Percentiles rank a stretch among this genome's conserved stretches.
Evolutionary conservation across 2,888 invertebrate species (phyloP).

Genomic region (Iphiclides podalirius): DNA sequence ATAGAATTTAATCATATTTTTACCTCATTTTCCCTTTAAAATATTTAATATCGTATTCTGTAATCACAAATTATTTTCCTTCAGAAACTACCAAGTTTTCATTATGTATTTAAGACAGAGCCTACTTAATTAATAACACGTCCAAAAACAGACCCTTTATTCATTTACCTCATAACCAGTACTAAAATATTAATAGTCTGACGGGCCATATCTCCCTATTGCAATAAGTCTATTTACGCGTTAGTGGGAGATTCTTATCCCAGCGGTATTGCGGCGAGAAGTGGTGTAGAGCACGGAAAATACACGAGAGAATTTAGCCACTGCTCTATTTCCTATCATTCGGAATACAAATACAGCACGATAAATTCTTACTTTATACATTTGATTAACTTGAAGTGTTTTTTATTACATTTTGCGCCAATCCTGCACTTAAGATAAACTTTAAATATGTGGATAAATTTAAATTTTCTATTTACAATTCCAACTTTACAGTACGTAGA

Average conservation of each 20-base stretch:
- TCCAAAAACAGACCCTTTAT: conserved; percentile 42
- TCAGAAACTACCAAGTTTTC: conserved; percentile 9
- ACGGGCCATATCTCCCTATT: conserved; percentile 42
- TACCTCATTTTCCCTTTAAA: too few relatives aligned
- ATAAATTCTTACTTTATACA: conserved; percentile 30
- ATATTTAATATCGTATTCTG: too few relatives aligned
- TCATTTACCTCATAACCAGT: conserved; percentile 40
- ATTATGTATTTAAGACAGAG: conserved; percentile 23
- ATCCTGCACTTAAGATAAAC: too few relatives aligned
- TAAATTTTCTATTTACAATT: too few relatives aligned
- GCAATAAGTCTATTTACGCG: conserved; percentile 55
- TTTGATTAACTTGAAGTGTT: too few relatives aligned
- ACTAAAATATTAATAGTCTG: conserved; percentile 44
- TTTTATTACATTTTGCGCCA: too few relatives aligned
- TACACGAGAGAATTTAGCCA: conserved; percentile 37
- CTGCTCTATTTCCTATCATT: conserved; percentile 34
- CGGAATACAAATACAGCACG: conserved; percentile 33
- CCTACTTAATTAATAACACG: conserved; percentile 31
- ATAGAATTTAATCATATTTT: too few relatives aligned
- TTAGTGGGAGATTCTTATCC: conserved; percentile 47
- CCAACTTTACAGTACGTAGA: too few relatives aligned
- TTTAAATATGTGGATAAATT: too few relatives aligned
- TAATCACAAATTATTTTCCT: conserved; percentile 5
- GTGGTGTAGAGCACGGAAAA: conserved; percentile 44
- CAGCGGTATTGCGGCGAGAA: conserved; percentile 44